A percentile compares a stretch with the other conserved stretches of the same genome.
phyloP scores from a whole-genome alignment of 2,888 invertebrate species.

The Pomacea canaliculata region DNA sequence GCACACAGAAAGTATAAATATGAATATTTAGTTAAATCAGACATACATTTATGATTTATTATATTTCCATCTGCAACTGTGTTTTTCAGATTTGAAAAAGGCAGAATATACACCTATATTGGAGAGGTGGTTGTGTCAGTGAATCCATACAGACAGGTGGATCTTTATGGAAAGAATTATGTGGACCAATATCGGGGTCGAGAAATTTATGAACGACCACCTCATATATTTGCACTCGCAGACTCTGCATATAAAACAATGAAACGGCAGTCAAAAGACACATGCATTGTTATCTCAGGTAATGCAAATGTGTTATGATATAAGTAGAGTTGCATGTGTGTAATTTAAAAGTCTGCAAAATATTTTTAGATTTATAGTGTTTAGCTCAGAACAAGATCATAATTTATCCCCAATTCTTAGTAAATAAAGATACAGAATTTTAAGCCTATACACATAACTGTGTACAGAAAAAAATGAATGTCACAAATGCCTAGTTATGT shows the following conservation, averaged over 20 bases:
- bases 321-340: too few species aligned
- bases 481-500: background rate
- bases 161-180: conserved; percentile 89
- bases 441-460: too few species aligned
- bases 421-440: too few species aligned
- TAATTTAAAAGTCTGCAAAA: too few species aligned
- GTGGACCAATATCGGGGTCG: conserved; percentile 93
- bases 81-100: conserved; percentile 59
- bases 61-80: too few species aligned
- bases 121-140: conserved; percentile 92
- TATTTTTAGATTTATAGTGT: too few species aligned
- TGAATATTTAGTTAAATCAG: too few species aligned
- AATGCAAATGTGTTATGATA: background rate
- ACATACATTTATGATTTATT: too few species aligned
- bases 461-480: background rate
- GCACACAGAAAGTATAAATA: too few species aligned
- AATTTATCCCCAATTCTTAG: too few species aligned
- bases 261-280: conserved; percentile 90
- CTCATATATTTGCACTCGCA: conserved; percentile 98
- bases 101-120: conserved; percentile 95
- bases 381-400: too few species aligned
- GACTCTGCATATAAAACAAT: conserved; percentile 95
- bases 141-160: conserved; percentile 93
- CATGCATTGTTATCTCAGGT: conserved; percentile 91
- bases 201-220: conserved; percentile 95